Conservation (phyloP, 2,797 vertebrate genomes). For the Brachymystax lenok region DNA sequence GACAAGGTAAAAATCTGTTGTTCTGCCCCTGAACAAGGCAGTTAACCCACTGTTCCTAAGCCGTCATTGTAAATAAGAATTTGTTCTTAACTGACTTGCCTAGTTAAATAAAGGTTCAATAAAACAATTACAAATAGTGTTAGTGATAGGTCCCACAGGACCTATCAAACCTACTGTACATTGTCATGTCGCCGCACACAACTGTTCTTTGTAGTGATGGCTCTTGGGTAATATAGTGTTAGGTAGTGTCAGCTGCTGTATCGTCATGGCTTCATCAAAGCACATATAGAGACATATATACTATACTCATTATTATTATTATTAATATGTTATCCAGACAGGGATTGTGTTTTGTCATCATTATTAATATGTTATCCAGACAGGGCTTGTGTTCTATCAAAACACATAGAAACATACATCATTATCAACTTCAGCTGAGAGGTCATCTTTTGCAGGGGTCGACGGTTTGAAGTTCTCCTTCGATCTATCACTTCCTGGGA, state of each 20-base stretch:
- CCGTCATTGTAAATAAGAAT: too few relatives aligned
- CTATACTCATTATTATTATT: not conserved
- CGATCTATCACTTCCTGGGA: slow-evolving; percentile 87
- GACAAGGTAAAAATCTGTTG: too few relatives aligned
- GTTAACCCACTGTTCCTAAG: too few relatives aligned
- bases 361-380: slow-evolving; percentile 13
- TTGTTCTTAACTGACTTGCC: too few relatives aligned
- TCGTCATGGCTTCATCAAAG: slow-evolving; percentile 15
- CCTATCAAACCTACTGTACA: not conserved
- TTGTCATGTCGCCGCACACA: too few relatives aligned
- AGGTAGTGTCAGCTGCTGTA: not conserved
- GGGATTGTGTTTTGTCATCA: not conserved
- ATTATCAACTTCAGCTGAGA: slow-evolving; percentile 3
- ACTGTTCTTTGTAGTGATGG: too few relatives aligned
- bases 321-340: not conserved
- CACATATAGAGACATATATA: slow-evolving; percentile 1
- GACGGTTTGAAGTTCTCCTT: slow-evolving; percentile 90
- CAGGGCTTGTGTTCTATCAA: too few relatives aligned
- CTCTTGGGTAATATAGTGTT: not conserved
- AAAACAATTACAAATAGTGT: too few relatives aligned
- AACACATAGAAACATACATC: not conserved
- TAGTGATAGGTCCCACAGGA: not conserved
- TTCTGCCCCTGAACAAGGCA: too few relatives aligned
- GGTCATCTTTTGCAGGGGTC: slow-evolving; percentile 74
- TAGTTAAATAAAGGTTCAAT: too few relatives aligned